Conservation (phyloP, 1,140 invertebrate genomes). For the Drosophila bifasciata region DNA sequence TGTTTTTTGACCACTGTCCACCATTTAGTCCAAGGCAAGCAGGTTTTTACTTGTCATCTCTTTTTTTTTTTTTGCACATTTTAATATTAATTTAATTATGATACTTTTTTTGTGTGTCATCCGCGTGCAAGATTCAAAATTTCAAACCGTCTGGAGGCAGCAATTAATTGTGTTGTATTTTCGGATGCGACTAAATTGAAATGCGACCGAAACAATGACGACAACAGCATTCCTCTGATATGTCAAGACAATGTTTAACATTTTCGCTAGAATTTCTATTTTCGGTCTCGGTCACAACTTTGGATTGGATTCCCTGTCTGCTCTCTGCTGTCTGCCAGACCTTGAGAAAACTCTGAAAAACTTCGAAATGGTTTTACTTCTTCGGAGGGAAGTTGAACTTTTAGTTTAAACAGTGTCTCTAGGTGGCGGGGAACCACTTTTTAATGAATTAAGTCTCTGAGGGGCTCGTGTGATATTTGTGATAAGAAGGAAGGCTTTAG, state of each 20-base stretch:
- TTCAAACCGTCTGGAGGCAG: conserved; percentile 48
- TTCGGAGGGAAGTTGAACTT: not conserved
- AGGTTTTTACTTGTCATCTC: conserved; percentile 17
- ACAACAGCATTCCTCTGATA: conserved; percentile 67
- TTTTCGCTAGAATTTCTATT: conserved; percentile 76
- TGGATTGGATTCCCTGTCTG: conserved; percentile 1
- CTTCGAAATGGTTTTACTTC: conserved; percentile 1
- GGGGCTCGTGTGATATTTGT: not conserved
- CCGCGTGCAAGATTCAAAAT: conserved; percentile 24
- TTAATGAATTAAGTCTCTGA: conserved; percentile 2
- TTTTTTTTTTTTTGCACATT: conserved; percentile 8
- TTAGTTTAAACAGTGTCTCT: no score
- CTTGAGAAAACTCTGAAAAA: conserved; percentile 13
- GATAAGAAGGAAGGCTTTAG: conserved; percentile 13
- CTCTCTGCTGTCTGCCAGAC: conserved; percentile 23
- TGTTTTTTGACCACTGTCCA: conserved; percentile 32
- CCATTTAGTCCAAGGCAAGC: conserved; percentile 69
- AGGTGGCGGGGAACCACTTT: no score
- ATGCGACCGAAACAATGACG: conserved; percentile 23
- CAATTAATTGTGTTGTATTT: conserved; percentile 7
- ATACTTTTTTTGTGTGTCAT: conserved; percentile 54
- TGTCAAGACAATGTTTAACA: conserved; percentile 74
- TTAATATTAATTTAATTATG: conserved; percentile 21
- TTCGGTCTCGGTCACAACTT: conserved; percentile 22
- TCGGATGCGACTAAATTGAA: conserved; percentile 22